Conservation (phyloP, 2,797 vertebrate genomes). For the Cercopithecus hamlyni region DNA sequence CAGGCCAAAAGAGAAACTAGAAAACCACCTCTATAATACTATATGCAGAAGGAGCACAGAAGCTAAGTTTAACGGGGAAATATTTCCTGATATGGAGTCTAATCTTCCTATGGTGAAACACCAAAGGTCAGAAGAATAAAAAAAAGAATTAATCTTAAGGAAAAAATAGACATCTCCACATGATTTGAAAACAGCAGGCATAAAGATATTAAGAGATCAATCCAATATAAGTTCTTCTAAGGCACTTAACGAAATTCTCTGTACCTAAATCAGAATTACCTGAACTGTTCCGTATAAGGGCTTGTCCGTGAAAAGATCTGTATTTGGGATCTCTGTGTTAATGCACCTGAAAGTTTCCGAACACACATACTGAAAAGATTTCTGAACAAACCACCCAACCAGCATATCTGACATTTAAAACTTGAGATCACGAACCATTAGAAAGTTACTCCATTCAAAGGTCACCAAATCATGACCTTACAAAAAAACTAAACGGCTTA, state of each 20-base stretch:
- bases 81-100: neutral
- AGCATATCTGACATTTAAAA: neutral
- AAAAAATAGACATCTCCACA: neutral
- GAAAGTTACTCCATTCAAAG: constrained; percentile 22
- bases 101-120: neutral
- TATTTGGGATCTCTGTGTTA: neutral
- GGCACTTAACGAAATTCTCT: constrained; percentile 22
- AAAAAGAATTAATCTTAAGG: neutral
- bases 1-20: neutral
- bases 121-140: neutral
- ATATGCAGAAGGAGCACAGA: neutral
- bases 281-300: neutral
- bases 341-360: neutral
- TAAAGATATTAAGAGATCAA: constrained; percentile 8
- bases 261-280: neutral
- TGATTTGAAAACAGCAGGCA: constrained; percentile 2
- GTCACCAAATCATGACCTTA: neutral
- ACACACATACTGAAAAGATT: neutral
- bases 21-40: neutral
- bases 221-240: neutral
- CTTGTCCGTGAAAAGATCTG: neutral
- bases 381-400: neutral
- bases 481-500: neutral
- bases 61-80: neutral
- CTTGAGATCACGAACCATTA: constrained; percentile 8